These are phyloP conservation scores for Murina feae DNA, from an alignment of 2,113 vertebrate genomes.

Conservation along the genomic window DNA sequence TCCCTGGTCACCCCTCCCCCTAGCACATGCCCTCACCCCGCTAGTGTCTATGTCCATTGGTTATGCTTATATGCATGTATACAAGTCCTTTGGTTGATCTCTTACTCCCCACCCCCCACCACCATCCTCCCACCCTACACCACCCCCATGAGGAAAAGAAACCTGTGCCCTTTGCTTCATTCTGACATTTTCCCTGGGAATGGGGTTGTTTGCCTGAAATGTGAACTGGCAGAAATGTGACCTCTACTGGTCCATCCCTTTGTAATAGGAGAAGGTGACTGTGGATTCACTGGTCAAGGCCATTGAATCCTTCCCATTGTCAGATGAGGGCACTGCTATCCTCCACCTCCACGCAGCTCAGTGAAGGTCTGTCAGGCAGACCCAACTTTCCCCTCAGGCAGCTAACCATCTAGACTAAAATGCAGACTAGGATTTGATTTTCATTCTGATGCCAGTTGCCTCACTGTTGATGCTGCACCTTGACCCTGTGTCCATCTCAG, in stretches of 20 bases:
- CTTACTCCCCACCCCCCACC: too few species aligned
- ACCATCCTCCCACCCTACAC: too few species aligned
- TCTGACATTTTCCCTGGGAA: not conserved
- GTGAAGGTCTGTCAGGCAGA: not conserved
- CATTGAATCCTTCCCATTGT: not conserved
- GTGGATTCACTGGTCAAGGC: not conserved
- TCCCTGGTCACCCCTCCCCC: too few species aligned
- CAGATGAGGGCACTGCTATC: not conserved
- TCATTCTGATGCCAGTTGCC: not conserved
- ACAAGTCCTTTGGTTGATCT: too few species aligned
- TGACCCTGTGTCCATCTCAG: not conserved
- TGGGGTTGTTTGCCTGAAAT: not conserved
- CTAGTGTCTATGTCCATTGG: too few species aligned
- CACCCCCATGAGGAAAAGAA: not conserved
- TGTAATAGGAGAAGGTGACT: not conserved
- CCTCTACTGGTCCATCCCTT: not conserved
- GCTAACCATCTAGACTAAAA: not conserved
- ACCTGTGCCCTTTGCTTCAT: not conserved
- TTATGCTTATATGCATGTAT: too few species aligned
- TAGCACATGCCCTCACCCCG: too few species aligned
- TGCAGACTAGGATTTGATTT: not conserved
- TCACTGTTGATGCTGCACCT: not conserved
- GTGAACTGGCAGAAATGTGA: not conserved
- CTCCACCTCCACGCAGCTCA: not conserved
- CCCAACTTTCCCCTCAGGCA: not conserved